A percentile compares a stretch with the other conserved stretches of the same genome.
phyloP scores from a whole-genome alignment of 2,113 vertebrate genomes.

The Cynoglossus semilaevis region DNA sequence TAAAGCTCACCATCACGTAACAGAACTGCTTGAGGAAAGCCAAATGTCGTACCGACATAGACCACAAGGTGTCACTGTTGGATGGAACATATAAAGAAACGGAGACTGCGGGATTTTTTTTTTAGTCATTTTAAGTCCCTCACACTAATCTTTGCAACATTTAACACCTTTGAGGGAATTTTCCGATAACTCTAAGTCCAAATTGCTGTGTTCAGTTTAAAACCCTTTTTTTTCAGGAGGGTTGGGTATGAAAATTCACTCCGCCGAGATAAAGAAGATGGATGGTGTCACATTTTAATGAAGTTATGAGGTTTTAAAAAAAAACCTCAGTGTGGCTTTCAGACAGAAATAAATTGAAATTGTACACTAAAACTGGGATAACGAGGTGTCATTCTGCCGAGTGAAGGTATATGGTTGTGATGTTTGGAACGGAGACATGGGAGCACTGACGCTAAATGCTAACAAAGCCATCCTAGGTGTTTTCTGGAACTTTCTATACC shows the following conservation, averaged over 20 bases:
- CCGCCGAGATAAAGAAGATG: slow-evolving; percentile 38
- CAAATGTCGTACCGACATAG: neutral
- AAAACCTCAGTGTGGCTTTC: slow-evolving; percentile 2
- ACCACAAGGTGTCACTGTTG: slow-evolving; percentile 62
- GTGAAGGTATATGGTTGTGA: slow-evolving; percentile 1
- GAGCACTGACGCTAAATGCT: too few relatives aligned
- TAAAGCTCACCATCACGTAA: neutral
- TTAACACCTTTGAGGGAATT: slow-evolving; percentile 53
- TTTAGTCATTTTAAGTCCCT: slow-evolving; percentile 58
- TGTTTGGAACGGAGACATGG: neutral
- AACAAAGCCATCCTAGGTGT: too few relatives aligned
- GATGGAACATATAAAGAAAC: slow-evolving; percentile 14
- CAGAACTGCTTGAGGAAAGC: too few relatives aligned
- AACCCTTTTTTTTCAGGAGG: slow-evolving; percentile 20
- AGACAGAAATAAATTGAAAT: slow-evolving; percentile 27
- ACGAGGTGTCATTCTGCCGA: slow-evolving; percentile 5
- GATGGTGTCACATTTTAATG: slow-evolving; percentile 12
- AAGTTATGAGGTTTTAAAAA: neutral
- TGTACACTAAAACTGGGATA: slow-evolving; percentile 12
- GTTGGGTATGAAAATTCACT: slow-evolving; percentile 30
- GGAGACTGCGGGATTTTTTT: slow-evolving; percentile 6
- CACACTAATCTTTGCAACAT: slow-evolving; percentile 53
- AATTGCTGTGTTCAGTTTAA: slow-evolving; percentile 48
- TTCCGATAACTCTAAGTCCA: slow-evolving; percentile 49
- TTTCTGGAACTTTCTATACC: too few relatives aligned